A percentile compares a stretch with the other conserved stretches of the same genome.
Conservation (phyloP, 2,888 invertebrate species). For the Andrena fulva region DNA sequence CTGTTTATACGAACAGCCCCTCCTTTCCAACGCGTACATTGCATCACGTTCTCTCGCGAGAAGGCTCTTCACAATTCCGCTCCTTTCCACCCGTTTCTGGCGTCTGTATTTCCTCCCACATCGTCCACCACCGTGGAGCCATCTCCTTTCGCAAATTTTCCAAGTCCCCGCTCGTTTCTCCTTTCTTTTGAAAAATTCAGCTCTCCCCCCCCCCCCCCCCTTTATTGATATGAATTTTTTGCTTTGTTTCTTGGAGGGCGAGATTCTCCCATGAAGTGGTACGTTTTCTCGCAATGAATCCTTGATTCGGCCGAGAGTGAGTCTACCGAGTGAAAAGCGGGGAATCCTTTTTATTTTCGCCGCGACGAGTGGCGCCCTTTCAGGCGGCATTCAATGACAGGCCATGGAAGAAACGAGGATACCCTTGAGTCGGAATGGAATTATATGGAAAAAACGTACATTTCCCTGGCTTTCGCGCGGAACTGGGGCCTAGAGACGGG, state of each 20-base stretch:
- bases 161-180: neutral
- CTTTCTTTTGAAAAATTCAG: constrained; percentile 21
- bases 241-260: neutral
- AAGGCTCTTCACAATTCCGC: constrained; percentile 41
- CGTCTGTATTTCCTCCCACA: constrained; percentile 1
- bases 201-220: no score
- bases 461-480: neutral
- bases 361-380: constrained; percentile 15
- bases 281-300: constrained; percentile 21
- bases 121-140: constrained; percentile 15
- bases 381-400: constrained; percentile 8
- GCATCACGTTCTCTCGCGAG: constrained; percentile 31
- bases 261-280: constrained; percentile 7
- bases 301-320: constrained; percentile 12
- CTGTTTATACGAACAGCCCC: constrained; percentile 43
- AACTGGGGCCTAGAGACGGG: neutral
- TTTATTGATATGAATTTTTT: constrained; percentile 29
- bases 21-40: constrained; percentile 1
- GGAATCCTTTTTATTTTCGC: constrained; percentile 1
- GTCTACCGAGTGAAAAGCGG: neutral
- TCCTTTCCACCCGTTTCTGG: constrained; percentile 33
- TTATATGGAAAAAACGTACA: neutral
- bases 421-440: constrained; percentile 3
- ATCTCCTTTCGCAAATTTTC: constrained; percentile 27
- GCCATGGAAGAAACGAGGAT: neutral